Evolutionary conservation across 2,797 vertebrate genomes (phyloP), one percentile per base, ranked within the genome.

Genomic region (Sebastolobus altivelis): DNA sequence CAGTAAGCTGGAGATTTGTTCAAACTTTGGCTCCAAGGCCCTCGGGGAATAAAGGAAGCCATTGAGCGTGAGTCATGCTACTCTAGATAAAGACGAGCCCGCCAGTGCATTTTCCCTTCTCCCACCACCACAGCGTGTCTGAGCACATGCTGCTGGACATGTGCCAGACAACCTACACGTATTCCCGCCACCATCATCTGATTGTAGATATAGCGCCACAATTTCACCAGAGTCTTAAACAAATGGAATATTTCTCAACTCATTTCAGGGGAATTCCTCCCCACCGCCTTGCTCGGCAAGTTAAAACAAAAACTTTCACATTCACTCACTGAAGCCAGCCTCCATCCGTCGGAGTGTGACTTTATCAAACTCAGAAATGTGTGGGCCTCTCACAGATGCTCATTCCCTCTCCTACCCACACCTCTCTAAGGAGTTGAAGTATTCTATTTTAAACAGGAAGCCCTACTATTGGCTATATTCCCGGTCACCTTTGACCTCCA

Each of bases 381-480:
- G 80, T 83, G 80, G 84, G 88, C 83, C 78, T 85, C 74, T 69
- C 33, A 56, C 75, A 82, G 82, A 77, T 76, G 79, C 80, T 90
- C 54, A 70, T 85, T 92, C 87, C 75, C 65, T 62, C 68, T 31
- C n/a, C 87, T 80, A 79, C 67, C 83, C 81, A 87, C 89, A 93
- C 66, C 79, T 92, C 91, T 93, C 91, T 75, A 61, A 89, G 93
- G 94, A 94, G 68, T 94, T 88, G 4, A 93, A 84, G 58, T 93
- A 93, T 94, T 92, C 86, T 52, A 40, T 16, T 66, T 84, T n/a
- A 66, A 84, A 88, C 87, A 88, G 90, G 89, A 95, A 93, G 52
- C 46, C 46, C 58, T 82, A 68, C 52, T 72, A 87, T 71, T 88
- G 83, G 65, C 72, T 72, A 10, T 71, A 65, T 76, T 56, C 82